Conservation (phyloP, 2,113 vertebrate species). For the Propithecus coquereli region DNA sequence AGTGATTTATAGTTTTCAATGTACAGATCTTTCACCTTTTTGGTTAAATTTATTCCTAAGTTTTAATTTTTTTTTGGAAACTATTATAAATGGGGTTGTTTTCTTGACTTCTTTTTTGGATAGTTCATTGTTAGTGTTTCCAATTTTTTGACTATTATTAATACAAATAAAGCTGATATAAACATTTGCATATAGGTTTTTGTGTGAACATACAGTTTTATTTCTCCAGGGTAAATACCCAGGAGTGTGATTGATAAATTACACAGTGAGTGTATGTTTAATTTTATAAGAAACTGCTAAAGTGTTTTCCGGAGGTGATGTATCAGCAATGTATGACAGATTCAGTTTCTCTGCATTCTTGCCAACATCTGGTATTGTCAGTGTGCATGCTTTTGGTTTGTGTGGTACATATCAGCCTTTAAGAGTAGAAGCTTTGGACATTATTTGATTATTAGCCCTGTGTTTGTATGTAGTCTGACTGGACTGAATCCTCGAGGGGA, state of each 20-base stretch:
- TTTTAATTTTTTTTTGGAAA: not conserved
- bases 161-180: not conserved
- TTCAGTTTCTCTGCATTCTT: not conserved
- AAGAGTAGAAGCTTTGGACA: not conserved
- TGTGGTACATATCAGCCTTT: not conserved
- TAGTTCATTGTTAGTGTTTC: not conserved
- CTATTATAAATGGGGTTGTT: not conserved
- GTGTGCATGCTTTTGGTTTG: not conserved
- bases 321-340: not conserved
- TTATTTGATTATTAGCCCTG: not conserved
- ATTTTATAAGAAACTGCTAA: conserved; percentile 30
- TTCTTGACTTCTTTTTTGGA: not conserved
- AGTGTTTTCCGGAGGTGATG: not conserved
- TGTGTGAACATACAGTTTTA: not conserved
- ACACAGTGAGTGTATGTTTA: not conserved
- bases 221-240: not conserved
- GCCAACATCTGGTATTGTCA: not conserved
- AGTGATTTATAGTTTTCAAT: not conserved
- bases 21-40: not conserved
- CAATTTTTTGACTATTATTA: conserved; percentile 3
- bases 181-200: not conserved
- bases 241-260: not conserved
- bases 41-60: not conserved
- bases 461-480: not conserved
- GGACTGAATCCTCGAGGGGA: not conserved